phyloP scores from a whole-genome alignment of 1,140 invertebrate species.

The Hylaeus anthracinus region DNA sequence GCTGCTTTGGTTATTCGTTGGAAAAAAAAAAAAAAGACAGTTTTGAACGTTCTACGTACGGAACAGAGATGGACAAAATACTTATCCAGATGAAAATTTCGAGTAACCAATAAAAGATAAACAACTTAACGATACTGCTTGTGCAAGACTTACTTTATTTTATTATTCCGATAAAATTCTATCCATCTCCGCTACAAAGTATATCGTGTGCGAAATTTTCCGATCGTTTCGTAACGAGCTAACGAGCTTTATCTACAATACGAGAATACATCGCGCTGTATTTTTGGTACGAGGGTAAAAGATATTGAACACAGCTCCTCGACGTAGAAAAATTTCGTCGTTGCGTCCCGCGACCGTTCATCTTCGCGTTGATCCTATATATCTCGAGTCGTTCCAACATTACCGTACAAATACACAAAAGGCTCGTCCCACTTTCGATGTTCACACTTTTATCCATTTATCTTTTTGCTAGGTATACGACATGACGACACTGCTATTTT shows the following conservation, averaged over 20 bases:
- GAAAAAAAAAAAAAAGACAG: not conserved
- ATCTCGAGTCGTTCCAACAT: not conserved
- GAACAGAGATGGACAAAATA: too few relatives aligned
- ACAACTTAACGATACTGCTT: too few relatives aligned
- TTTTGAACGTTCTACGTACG: not conserved
- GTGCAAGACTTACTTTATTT: too few relatives aligned
- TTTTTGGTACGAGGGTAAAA: slow-evolving; percentile 20
- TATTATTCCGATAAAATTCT: too few relatives aligned
- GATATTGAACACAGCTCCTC: slow-evolving; percentile 65
- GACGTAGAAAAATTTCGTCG: slow-evolving; percentile 57
- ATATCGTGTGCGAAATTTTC: not conserved
- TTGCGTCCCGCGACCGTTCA: not conserved
- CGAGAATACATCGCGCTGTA: not conserved
- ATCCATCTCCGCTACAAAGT: not conserved
- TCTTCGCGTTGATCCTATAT: not conserved
- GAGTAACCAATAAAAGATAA: too few relatives aligned
- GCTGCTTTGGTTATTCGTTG: not conserved
- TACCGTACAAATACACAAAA: not conserved
- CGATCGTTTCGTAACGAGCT: not conserved
- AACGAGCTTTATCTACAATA: not conserved
- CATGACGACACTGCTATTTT: not conserved
- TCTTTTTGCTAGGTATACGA: not conserved
- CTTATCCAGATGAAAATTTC: too few relatives aligned
- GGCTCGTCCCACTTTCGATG: too few relatives aligned
- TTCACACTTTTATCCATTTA: not conserved